These are phyloP conservation scores for Pteria penguin DNA, from an alignment of 2,888 invertebrate genomes.

Conservation along the genomic window DNA sequence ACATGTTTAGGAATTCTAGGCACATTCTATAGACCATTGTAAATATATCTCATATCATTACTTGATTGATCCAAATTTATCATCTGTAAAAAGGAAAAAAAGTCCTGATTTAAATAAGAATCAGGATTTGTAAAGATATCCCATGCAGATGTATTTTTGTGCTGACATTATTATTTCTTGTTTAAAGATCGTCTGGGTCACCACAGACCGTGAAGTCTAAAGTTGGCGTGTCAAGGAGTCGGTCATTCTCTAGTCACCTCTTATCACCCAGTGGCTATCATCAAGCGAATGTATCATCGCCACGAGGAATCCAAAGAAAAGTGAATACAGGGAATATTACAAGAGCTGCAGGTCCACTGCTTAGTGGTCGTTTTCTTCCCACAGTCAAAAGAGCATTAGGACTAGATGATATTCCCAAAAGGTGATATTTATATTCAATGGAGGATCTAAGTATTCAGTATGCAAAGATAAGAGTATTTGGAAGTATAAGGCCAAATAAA, in stretches of 20 bases:
- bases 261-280: slow-evolving; percentile 9
- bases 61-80: too few species aligned
- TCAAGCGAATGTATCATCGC: too few species aligned
- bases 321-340: background rate
- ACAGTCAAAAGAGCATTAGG: slow-evolving; percentile 68
- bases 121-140: too few species aligned
- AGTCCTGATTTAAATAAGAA: too few species aligned
- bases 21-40: too few species aligned
- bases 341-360: slow-evolving; percentile 56
- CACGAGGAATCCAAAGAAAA: background rate
- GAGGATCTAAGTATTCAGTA: too few species aligned
- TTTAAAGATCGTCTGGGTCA: background rate
- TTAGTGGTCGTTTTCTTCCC: slow-evolving; percentile 67
- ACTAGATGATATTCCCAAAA: slow-evolving; percentile 41
- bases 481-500: too few species aligned
- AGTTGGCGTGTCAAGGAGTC: slow-evolving; percentile 11
- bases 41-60: background rate
- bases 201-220: background rate
- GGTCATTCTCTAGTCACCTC: slow-evolving; percentile 18
- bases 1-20: too few species aligned
- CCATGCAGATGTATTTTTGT: background rate
- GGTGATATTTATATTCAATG: too few species aligned
- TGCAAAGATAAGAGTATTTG: too few species aligned
- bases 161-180: background rate
- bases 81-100: too few species aligned